Evolutionary conservation across 1,140 invertebrate species (phyloP).

Genomic region (Heterodera carotae): DNA sequence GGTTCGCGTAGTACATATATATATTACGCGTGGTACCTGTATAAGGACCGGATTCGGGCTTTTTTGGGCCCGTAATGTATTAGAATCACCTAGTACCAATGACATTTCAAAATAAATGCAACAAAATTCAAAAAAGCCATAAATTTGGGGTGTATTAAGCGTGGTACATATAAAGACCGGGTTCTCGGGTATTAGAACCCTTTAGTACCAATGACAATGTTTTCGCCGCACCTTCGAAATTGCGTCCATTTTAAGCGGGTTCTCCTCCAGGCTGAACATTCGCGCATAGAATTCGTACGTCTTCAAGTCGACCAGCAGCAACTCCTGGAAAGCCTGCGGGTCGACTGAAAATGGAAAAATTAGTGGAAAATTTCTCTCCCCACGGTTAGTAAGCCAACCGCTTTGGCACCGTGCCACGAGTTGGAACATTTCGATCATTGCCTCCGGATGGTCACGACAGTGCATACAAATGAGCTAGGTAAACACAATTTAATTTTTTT

Average conservation of each 20-base stretch:
- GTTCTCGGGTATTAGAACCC: too few species aligned
- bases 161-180: too few species aligned
- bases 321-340: neutral
- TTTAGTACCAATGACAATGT: too few species aligned
- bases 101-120: too few species aligned
- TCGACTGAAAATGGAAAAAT: constrained; percentile 16
- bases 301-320: constrained; percentile 16
- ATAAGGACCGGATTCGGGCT: too few species aligned
- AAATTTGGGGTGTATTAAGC: too few species aligned
- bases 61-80: too few species aligned
- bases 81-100: too few species aligned
- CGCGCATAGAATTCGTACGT: constrained; percentile 22
- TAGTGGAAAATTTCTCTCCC: neutral
- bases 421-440: neutral
- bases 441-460: neutral
- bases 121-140: too few species aligned
- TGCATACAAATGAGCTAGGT: neutral
- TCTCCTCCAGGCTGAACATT: neutral
- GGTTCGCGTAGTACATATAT: too few species aligned
- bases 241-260: constrained; percentile 18
- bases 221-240: constrained; percentile 9
- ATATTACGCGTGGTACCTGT: too few species aligned
- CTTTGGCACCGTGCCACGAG: constrained; percentile 15
- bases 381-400: neutral
- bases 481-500: neutral